These are phyloP conservation scores for Geotrypetes seraphini DNA, from an alignment of 2,797 vertebrate species.

Conservation along the genomic window DNA sequence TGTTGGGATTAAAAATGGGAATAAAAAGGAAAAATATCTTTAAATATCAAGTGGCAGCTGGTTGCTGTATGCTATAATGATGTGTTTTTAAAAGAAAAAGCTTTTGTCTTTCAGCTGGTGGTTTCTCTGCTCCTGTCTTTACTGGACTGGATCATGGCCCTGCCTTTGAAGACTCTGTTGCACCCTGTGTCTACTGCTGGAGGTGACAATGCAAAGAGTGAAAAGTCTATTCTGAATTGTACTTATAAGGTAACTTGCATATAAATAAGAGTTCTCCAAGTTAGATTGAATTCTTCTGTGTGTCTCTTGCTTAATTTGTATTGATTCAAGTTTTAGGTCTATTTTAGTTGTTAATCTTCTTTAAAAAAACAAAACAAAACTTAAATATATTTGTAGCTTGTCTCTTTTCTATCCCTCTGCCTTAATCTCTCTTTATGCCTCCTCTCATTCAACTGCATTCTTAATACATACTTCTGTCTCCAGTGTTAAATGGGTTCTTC, in stretches of 20 bases:
- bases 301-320: no score
- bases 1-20: slow-evolving; percentile 4
- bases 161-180: slow-evolving; percentile 83
- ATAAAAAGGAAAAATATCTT: slow-evolving; percentile 5
- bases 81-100: slow-evolving; percentile 12
- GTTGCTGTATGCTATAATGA: slow-evolving; percentile 11
- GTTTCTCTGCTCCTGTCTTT: slow-evolving; percentile 92
- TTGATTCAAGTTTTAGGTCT: no score
- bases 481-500: no score
- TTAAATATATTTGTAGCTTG: no score
- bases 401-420: no score
- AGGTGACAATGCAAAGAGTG: slow-evolving; percentile 73
- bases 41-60: slow-evolving; percentile 10
- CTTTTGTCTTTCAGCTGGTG: slow-evolving; percentile 69
- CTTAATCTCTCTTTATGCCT: no score
- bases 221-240: slow-evolving; percentile 87
- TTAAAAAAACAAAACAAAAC: no score
- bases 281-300: no score
- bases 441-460: no score
- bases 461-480: no score
- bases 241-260: slow-evolving; percentile 83
- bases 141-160: slow-evolving; percentile 95
- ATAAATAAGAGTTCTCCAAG: background rate
- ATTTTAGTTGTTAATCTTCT: no score
- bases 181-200: slow-evolving; percentile 70